A percentile compares a stretch with the other conserved stretches of the same genome.
Evolutionary conservation across 2,888 invertebrate genomes (phyloP).

Genomic region (Strigamia crassipes): DNA sequence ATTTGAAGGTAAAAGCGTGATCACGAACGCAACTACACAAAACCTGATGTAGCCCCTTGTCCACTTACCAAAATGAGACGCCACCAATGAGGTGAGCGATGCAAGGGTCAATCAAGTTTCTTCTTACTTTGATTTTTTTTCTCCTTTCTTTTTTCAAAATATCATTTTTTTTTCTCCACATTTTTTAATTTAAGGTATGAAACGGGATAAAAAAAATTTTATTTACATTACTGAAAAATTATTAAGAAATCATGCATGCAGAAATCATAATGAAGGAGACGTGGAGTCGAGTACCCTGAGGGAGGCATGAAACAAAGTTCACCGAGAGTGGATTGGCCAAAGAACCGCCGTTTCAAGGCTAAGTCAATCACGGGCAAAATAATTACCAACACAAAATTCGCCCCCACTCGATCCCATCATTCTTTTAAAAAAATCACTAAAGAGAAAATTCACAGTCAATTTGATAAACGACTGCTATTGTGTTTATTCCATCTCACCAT

Average conservation of each 20-base stretch:
- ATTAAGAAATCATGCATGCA: conserved; percentile 29
- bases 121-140: background rate
- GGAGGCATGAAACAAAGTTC: conserved; percentile 36
- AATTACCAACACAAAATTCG: conserved; percentile 34
- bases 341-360: conserved; percentile 35
- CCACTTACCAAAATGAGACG: conserved; percentile 1
- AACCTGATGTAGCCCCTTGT: conserved; percentile 20
- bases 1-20: conserved; percentile 25
- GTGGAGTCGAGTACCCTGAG: conserved; percentile 38
- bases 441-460: conserved; percentile 38
- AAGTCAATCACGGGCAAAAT: conserved; percentile 42
- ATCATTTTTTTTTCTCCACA: background rate
- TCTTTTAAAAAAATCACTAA: background rate
- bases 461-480: conserved; percentile 40
- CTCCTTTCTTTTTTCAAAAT: background rate
- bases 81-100: conserved; percentile 25
- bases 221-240: conserved; percentile 1
- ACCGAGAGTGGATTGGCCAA: conserved; percentile 42
- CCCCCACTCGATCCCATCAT: conserved; percentile 34
- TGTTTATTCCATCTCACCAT: conserved; percentile 38
- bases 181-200: background rate
- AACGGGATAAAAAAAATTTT: background rate
- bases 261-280: conserved; percentile 32
- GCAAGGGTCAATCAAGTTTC: conserved; percentile 15
- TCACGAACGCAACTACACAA: background rate